phyloP scores from a whole-genome alignment of 2,888 invertebrate genomes.

The Hedychridium roseum region DNA sequence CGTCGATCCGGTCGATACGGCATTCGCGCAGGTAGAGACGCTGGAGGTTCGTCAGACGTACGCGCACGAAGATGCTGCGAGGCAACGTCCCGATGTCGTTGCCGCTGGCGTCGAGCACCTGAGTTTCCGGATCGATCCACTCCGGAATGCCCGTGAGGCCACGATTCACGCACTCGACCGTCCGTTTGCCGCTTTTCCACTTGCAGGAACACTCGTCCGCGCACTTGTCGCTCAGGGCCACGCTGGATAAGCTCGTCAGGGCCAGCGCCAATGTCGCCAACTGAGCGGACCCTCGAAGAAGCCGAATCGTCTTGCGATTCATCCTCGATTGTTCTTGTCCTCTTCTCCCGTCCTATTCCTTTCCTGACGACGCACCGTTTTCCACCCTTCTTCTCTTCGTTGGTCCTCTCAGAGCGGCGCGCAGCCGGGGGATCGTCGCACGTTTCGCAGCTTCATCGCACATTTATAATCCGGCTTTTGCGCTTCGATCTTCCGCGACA shows the following conservation, averaged over 20 bases:
- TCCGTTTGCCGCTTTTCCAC: conserved; percentile 94
- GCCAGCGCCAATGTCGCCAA: conserved; percentile 36
- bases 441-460: too few relatives aligned
- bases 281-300: conserved; percentile 26
- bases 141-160: conserved; percentile 85
- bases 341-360: background rate
- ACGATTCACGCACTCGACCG: conserved; percentile 88
- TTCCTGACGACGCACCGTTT: conserved; percentile 1
- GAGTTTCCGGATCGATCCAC: conserved; percentile 86
- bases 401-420: too few relatives aligned
- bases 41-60: conserved; percentile 86
- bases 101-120: conserved; percentile 88
- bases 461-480: too few relatives aligned
- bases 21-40: conserved; percentile 85
- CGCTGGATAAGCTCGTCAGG: conserved; percentile 43
- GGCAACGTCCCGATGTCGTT: conserved; percentile 87
- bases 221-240: too few relatives aligned
- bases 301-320: conserved; percentile 26
- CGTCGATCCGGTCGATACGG: conserved; percentile 85
- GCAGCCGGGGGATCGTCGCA: too few relatives aligned
- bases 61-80: conserved; percentile 81
- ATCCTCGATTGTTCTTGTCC: conserved; percentile 9
- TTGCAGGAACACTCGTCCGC: conserved; percentile 79
- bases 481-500: too few relatives aligned
- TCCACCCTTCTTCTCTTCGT: too few relatives aligned